A percentile compares a stretch with the other conserved stretches of the same genome.
Evolutionary conservation across 2,888 invertebrate genomes (phyloP).

Genomic region (Thalpophila matura): DNA sequence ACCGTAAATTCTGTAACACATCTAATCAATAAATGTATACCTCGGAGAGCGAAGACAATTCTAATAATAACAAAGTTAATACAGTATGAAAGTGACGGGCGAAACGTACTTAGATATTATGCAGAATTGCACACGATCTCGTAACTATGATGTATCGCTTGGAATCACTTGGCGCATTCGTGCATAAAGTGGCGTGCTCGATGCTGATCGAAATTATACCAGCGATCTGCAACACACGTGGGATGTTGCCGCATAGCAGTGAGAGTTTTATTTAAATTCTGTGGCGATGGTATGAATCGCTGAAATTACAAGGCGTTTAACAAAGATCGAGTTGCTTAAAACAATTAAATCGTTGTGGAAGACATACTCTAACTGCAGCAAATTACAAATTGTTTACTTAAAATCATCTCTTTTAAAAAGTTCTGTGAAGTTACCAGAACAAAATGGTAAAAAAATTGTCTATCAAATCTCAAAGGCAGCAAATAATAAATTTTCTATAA

Average conservation of each 20-base stretch:
- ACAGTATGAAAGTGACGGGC: constrained; percentile 55
- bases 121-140: constrained; percentile 54
- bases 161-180: constrained; percentile 53
- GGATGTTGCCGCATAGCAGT: constrained; percentile 20
- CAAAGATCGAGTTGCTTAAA: constrained; percentile 19
- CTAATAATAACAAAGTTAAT: constrained; percentile 40
- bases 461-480: not conserved
- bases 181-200: constrained; percentile 57
- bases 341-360: constrained; percentile 9
- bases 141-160: constrained; percentile 55
- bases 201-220: constrained; percentile 51
- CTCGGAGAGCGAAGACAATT: constrained; percentile 39
- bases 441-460: too few species aligned
- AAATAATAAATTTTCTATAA: not conserved
- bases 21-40: constrained; percentile 48
- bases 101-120: constrained; percentile 45
- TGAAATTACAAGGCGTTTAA: constrained; percentile 6
- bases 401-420: not conserved
- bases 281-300: constrained; percentile 8
- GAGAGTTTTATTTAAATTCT: constrained; percentile 34
- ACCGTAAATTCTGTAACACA: constrained; percentile 32
- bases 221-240: constrained; percentile 51
- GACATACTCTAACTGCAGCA: not conserved
- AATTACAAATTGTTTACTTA: not conserved
- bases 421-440: not conserved